Base-by-base conservation (phyloP, 2,888 invertebrate genomes). In the Leptopilina myrica region DNA sequence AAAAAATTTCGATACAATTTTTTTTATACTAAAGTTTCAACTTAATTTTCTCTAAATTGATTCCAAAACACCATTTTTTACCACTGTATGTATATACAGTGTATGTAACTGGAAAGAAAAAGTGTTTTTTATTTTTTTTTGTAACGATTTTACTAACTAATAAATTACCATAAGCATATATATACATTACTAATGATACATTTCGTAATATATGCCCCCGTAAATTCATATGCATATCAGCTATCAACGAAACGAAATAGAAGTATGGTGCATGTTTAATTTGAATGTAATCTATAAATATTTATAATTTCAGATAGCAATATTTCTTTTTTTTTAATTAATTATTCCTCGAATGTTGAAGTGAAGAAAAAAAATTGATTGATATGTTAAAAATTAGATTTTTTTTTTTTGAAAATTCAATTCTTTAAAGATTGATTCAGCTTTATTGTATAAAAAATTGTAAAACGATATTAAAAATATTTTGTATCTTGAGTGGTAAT, bases 191-290 rank as follows among this genome's bases (percentile, higher is more conserved):
- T 62, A 62, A 62, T 62, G 62, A 62, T 62, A 62, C 62, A 62
- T 62, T 62, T 62, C 4, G 20, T 62, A 62, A 62, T 62, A 62
- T 62, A 62, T 62, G 62, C 62, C 62, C 20, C 20, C 20, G 62
- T 62, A 20, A 33, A 62, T 62, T 62, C 62, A 62, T 62, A 62
- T 62, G 62, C 62, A 62, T 62, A 62, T 62, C 15, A 62, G 62
- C 62, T 62, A 62, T 62, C 62, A 62, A 62, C 15, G 62, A 62
- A 33, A 20, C 20, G 62, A 62, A 15, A 62, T 62, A 62, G 33
- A 62, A 62, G 20, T 62, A 62, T 62, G 62, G 62, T 62, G 20
- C 15, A 62, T 15, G 15, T 62, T 62, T 20, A 62, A 62, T 62
- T 62, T 15, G n/a, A 59, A 59, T 62, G 62, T 20, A 49, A 49